A percentile compares a stretch with the other conserved stretches of the same genome.
These are phyloP conservation scores for Tholera decimalis DNA, from an alignment of 2,888 invertebrate species.

Conservation along the genomic window DNA sequence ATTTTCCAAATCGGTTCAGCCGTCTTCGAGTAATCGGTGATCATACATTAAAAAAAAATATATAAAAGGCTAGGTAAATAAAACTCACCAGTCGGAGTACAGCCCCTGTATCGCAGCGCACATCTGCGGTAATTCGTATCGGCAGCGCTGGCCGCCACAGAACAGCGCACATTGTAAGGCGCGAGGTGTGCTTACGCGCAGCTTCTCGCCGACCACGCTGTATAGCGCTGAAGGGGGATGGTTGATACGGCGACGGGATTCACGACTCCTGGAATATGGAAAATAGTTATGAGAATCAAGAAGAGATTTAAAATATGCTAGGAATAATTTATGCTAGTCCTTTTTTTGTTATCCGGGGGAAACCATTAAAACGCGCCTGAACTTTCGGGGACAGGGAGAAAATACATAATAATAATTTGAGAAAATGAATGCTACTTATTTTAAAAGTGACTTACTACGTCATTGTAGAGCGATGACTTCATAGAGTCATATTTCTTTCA, in stretches of 20 bases:
- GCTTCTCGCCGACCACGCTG: constrained; percentile 86
- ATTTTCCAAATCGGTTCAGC: no score
- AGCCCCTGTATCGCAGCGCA: constrained; percentile 94
- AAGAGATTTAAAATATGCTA: background rate
- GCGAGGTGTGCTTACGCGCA: constrained; percentile 93
- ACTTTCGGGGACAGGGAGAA: no score
- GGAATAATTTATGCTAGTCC: no score
- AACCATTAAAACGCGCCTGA: no score
- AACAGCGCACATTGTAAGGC: constrained; percentile 95
- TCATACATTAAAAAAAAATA: no score
- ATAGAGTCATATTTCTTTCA: no score
- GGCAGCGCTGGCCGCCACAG: constrained; percentile 96
- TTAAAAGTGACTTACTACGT: no score
- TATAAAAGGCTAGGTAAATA: background rate
- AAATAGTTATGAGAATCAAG: background rate
- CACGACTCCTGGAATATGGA: constrained; percentile 76
- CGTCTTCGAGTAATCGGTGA: no score
- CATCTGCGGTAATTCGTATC: constrained; percentile 94
- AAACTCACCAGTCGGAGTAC: constrained; percentile 95
- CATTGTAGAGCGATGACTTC: no score
- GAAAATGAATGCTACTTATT: no score
- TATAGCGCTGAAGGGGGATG: constrained; percentile 85
- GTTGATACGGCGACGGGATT: constrained; percentile 84
- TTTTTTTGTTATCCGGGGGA: no score
- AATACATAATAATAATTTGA: no score